These are phyloP conservation scores for Eulemur macaco DNA, from an alignment of 2,113 vertebrate genomes.

Conservation along the genomic window DNA sequence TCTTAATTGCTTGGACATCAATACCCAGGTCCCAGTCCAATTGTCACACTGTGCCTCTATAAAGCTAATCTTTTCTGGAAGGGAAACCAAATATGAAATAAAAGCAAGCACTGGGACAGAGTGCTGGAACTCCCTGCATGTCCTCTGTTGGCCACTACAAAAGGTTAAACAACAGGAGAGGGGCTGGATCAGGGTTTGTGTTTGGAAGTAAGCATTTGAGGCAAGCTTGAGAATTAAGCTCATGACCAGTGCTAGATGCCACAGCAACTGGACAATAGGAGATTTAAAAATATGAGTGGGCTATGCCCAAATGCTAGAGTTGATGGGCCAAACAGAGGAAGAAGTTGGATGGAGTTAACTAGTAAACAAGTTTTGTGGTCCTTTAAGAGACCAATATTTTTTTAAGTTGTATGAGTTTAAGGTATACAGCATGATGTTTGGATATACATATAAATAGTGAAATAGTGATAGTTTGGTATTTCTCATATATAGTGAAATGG, in stretches of 20 bases:
- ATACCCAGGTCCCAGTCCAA: neutral
- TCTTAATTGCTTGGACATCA: neutral
- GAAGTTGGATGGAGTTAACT: neutral
- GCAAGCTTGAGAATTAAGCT: neutral
- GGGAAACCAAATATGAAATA: neutral
- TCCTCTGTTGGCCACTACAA: neutral
- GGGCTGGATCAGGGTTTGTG: neutral
- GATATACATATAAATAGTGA: neutral
- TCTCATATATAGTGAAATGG: neutral
- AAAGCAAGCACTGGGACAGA: neutral
- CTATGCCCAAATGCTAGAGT: neutral
- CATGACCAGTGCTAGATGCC: neutral
- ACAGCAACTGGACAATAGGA: neutral
- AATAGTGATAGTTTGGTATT: neutral
- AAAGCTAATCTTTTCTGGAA: constrained; percentile 24
- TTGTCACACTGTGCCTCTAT: neutral
- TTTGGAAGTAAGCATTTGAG: neutral
- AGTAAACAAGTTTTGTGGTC: neutral
- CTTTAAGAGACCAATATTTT: neutral
- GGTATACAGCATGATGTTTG: neutral
- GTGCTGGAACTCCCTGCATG: neutral
- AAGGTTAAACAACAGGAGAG: neutral
- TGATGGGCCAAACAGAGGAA: neutral
- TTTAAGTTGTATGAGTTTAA: neutral
- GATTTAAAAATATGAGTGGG: neutral